Percentiles rank a stretch among this genome's conserved stretches.
Evolutionary conservation across 2,113 vertebrate genomes (phyloP).

Genomic region (Thalassoma bifasciatum): DNA sequence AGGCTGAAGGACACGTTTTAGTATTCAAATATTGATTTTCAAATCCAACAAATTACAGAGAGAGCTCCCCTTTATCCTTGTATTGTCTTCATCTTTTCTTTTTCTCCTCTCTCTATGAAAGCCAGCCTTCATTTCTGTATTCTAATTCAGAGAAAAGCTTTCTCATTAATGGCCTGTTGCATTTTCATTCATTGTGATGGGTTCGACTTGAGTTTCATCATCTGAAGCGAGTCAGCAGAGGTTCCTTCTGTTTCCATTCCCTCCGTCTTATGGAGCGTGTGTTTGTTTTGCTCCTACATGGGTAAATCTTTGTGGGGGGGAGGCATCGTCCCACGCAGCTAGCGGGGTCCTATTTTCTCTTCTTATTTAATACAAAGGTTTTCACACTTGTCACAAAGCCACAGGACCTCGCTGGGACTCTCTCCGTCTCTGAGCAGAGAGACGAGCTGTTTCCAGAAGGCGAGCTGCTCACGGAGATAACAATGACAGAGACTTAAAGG

Average conservation of each 20-base stretch:
- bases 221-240: background rate
- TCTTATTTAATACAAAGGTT: conserved; percentile 6
- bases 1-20: conserved; percentile 32
- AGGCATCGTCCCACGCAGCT: background rate
- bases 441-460: conserved; percentile 18
- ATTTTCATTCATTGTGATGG: background rate
- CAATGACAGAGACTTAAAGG: conserved; percentile 29
- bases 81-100: background rate
- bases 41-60: conserved; percentile 20
- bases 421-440: conserved; percentile 8
- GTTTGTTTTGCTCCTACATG: conserved; percentile 24
- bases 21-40: conserved; percentile 45
- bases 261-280: background rate
- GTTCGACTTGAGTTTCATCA: background rate
- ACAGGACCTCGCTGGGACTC: background rate
- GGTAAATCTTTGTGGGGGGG: background rate
- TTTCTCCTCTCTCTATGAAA: background rate
- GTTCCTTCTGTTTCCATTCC: background rate
- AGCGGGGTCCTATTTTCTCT: background rate
- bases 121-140: conserved; percentile 7
- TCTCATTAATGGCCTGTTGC: background rate
- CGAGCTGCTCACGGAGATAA: conserved; percentile 48
- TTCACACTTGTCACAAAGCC: conserved; percentile 3
- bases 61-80: background rate
- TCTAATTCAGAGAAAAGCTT: conserved; percentile 6